Evolutionary conservation across 2,797 vertebrate genomes (phyloP).

Genomic region (Gila robusta): DNA sequence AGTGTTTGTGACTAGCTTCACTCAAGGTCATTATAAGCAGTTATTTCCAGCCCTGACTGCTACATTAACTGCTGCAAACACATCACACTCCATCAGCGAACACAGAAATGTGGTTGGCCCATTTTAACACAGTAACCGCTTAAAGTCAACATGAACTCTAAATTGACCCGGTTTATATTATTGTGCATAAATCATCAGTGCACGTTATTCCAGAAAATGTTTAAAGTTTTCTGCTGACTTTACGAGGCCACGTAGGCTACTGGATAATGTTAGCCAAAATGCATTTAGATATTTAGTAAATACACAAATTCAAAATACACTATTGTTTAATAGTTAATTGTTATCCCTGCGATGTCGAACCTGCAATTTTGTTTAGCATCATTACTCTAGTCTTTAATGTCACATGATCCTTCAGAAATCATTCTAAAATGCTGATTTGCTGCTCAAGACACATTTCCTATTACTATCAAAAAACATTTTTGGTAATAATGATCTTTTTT

Average conservation of each 20-base stretch:
- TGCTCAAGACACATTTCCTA: background rate
- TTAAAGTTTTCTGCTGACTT: background rate
- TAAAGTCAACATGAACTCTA: conserved; percentile 28
- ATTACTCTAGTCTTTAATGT: background rate
- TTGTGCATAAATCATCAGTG: background rate
- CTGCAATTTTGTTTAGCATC: background rate
- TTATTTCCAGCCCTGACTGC: conserved; percentile 25
- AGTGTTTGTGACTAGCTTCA: conserved; percentile 15
- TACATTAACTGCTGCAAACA: conserved; percentile 26
- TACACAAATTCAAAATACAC: background rate
- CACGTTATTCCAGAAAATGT: background rate
- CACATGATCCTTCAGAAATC: background rate
- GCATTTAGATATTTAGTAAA: background rate
- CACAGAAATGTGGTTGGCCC: background rate
- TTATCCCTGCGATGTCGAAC: background rate
- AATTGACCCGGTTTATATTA: background rate
- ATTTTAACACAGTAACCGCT: conserved; percentile 6
- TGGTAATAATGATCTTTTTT: background rate
- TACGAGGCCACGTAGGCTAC: background rate
- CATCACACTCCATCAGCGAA: background rate
- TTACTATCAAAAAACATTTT: background rate
- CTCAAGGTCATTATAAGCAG: conserved; percentile 13
- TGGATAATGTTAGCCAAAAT: background rate
- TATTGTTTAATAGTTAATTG: background rate
- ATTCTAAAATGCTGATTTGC: background rate